Conservation (phyloP, 2,888 invertebrate genomes). For the Epinotia brunnichana region DNA sequence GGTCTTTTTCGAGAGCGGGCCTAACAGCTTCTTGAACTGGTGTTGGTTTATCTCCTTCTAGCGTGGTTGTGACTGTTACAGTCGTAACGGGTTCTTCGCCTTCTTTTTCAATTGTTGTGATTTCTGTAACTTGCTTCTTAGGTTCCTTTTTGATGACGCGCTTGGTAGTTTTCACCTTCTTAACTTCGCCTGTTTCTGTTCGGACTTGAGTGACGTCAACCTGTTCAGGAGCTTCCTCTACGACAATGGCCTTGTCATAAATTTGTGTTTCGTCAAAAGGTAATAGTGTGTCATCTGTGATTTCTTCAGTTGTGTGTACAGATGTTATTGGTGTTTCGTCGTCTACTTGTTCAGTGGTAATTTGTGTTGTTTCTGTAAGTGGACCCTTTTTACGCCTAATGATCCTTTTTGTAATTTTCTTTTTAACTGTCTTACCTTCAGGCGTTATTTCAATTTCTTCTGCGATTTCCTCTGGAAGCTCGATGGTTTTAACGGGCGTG, state of each 20-base stretch:
- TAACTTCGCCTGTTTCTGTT: too few species aligned
- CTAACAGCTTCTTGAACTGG: too few species aligned
- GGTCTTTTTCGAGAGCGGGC: background rate
- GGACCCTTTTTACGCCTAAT: background rate
- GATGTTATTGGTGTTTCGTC: background rate
- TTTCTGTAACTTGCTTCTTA: too few species aligned
- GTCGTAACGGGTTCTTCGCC: too few species aligned
- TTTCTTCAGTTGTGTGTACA: constrained; percentile 2
- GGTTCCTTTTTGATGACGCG: too few species aligned
- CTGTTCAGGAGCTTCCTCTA: too few species aligned
- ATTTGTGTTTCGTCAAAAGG: too few species aligned
- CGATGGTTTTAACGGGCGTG: background rate
- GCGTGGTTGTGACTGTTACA: background rate
- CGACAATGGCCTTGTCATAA: too few species aligned
- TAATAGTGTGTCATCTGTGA: background rate
- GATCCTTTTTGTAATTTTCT: background rate
- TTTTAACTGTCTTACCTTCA: constrained; percentile 6
- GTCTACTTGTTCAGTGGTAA: background rate
- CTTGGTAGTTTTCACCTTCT: too few species aligned
- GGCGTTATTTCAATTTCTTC: background rate
- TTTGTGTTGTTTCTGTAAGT: background rate
- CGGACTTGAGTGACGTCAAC: too few species aligned
- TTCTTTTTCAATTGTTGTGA: too few species aligned
- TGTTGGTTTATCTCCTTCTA: background rate
- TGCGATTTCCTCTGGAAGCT: background rate